Evolutionary conservation across 2,888 invertebrate species (phyloP).

Genomic region (Prionchulus punctatus): DNA sequence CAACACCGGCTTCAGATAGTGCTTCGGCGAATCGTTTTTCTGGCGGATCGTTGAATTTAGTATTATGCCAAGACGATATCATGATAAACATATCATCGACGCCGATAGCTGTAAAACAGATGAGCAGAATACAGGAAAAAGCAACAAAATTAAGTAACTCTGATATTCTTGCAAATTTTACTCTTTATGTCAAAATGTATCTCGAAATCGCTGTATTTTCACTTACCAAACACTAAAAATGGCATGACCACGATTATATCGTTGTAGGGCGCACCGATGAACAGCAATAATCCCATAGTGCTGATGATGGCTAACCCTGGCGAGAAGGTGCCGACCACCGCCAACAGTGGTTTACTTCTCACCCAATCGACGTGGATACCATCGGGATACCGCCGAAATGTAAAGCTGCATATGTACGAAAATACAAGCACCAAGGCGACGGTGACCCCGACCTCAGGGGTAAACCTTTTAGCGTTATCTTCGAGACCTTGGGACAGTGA

Average conservation of each 20-base stretch:
- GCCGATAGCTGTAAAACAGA: constrained; percentile 56
- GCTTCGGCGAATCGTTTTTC: constrained; percentile 70
- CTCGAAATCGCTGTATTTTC: no score
- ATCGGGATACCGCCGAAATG: constrained; percentile 14
- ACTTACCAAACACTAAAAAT: constrained; percentile 51
- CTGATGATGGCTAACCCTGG: constrained; percentile 75
- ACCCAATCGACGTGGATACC: constrained; percentile 53
- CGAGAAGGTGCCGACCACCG: constrained; percentile 69
- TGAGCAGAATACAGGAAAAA: no score
- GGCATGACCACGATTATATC: constrained; percentile 85
- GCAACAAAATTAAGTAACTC: no score
- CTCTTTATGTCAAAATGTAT: no score
- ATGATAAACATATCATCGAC: constrained; percentile 94
- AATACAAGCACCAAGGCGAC: constrained; percentile 66
- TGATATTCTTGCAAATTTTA: no score
- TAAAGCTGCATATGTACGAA: constrained; percentile 44
- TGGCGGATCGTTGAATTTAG: constrained; percentile 47
- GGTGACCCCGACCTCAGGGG: constrained; percentile 46
- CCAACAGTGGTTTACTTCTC: constrained; percentile 74
- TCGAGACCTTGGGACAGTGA: constrained; percentile 44
- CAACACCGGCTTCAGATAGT: constrained; percentile 83
- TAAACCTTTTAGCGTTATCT: constrained; percentile 62
- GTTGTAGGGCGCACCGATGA: constrained; percentile 75
- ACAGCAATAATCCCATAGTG: constrained; percentile 74
- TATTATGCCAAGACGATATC: constrained; percentile 81